A percentile compares a stretch with the other conserved stretches of the same genome.
phyloP scores from a whole-genome alignment of 2,797 vertebrate genomes.

The Brotula barbata region DNA sequence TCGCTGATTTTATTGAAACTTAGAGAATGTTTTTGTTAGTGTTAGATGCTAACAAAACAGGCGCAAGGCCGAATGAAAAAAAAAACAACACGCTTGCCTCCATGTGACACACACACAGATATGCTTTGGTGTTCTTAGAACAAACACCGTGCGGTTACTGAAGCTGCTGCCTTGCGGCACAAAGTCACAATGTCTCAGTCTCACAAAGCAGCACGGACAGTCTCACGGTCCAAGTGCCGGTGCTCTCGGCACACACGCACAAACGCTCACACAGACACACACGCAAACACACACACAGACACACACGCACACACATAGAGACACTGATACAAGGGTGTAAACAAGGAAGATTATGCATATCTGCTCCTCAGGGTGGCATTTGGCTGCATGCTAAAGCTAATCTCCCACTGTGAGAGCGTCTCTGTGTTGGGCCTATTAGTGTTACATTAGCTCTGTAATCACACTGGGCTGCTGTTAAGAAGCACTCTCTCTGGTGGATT shows the following conservation, averaged over 20 bases:
- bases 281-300: constrained; percentile 34
- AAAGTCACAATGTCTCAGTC: constrained; percentile 31
- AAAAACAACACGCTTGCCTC: background rate
- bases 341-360: constrained; percentile 72
- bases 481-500: constrained; percentile 4
- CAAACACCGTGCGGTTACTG: constrained; percentile 47
- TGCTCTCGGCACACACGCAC: constrained; percentile 33
- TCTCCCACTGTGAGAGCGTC: constrained; percentile 54
- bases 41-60: too few relatives aligned
- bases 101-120: constrained; percentile 1
- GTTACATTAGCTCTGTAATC: constrained; percentile 33
- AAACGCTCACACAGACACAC: constrained; percentile 14
- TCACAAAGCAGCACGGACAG: constrained; percentile 59
- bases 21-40: too few relatives aligned
- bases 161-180: constrained; percentile 65
- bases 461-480: constrained; percentile 21
- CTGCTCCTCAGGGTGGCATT: constrained; percentile 67
- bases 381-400: constrained; percentile 63
- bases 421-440: constrained; percentile 39
- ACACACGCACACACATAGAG: constrained; percentile 18
- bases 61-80: background rate
- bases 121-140: constrained; percentile 39
- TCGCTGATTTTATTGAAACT: too few relatives aligned
- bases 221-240: constrained; percentile 58
- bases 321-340: constrained; percentile 59